Base-by-base conservation (phyloP, 1,140 invertebrate genomes). In the Drosophila kikkawai region DNA sequence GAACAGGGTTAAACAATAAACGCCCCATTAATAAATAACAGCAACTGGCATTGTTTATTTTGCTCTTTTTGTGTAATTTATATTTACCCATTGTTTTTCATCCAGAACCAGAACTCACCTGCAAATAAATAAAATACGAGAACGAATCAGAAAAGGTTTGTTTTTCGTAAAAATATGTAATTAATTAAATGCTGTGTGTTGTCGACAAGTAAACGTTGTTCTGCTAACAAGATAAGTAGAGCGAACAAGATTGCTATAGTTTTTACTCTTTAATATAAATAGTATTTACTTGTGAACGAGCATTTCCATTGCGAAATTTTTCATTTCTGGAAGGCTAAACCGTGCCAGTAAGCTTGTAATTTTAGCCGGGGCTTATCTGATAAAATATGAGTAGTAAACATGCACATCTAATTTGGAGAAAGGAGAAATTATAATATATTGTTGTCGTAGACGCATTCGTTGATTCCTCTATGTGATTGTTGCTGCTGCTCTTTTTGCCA, bases 321-420 rank as follows among this genome's bases (percentile, higher is more conserved):
- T 51, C 64, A 55, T 22, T 66, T 68, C n/a, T 19, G 7, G 15
- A 17, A 12, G 50, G 32, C 41, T 56, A 32, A 68, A 17, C 17
- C 37, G 37, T 13, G 17, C 37, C 36, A 39, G 53, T 47, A 48
- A 32, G 58, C 61, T 61, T 51, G 63, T 51, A 42, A 19, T 55
- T 75, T 36, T 42, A 47, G 32, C 26, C n/a, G 15, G 36, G 50
- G 41, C 75, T 78, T 78, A 78, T 78, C 75, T 63, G 70, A 86
- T 87, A 83, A 87, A 88, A 83, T 90, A 88, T 88, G 69, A 69
- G 78, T 87, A 59, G 58, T 79, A 65, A 85, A 85, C 85, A 88
- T 88, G 85, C 85, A 88, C 81, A 88, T 75, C 69, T 81, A 84
- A 90, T 90, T 90, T 88, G 65, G 47, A 71, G 65, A 59, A 75